Conservation (phyloP, 2,888 invertebrate genomes). For the Labia minor region DNA sequence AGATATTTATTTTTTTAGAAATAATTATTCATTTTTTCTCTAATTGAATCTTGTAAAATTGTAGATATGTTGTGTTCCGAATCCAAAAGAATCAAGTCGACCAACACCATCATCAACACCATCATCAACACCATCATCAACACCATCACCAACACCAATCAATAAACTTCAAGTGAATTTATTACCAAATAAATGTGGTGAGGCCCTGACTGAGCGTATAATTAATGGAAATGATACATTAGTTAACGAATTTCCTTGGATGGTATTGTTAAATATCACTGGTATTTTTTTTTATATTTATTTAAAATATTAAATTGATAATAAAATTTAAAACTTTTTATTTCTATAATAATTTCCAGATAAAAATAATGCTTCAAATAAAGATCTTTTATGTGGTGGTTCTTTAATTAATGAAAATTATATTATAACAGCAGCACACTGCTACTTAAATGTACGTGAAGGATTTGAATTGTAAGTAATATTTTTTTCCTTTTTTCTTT, state of each 20-base stretch:
- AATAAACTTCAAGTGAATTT: not conserved
- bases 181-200: not conserved
- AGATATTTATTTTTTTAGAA: no score
- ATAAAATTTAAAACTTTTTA: not conserved
- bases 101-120: no score
- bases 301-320: not conserved
- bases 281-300: not conserved
- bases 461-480: not conserved
- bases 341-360: not conserved
- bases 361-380: not conserved
- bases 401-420: not conserved
- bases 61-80: no score
- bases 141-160: no score
- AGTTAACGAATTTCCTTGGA: not conserved
- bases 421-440: not conserved
- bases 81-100: no score
- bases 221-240: not conserved
- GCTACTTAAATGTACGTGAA: not conserved
- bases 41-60: no score
- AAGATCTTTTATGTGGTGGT: not conserved
- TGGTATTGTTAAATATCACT: not conserved
- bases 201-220: not conserved
- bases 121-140: no score
- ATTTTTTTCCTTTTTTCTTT: no score
- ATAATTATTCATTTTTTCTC: no score